Evolutionary conservation across 2,113 vertebrate genomes (phyloP).

Genomic region (Condylura cristata): DNA sequence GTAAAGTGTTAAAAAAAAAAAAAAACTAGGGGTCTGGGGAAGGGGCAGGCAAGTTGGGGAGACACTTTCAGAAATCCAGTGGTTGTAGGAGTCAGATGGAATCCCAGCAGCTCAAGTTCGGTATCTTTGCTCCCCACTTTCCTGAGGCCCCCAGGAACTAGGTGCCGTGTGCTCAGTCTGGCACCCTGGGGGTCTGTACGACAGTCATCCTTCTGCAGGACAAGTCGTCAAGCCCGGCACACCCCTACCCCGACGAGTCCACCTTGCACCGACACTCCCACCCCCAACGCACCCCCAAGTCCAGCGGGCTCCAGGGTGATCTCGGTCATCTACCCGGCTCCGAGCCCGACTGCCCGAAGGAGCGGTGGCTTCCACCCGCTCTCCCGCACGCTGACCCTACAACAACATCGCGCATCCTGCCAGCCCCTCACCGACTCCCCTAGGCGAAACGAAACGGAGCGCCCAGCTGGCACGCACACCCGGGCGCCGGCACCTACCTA

Average conservation of each 20-base stretch:
- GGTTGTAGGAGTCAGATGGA: not conserved
- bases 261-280: slow-evolving; percentile 14
- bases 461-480: not conserved
- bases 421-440: not conserved
- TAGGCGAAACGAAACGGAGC: not conserved
- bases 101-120: not conserved
- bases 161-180: not conserved
- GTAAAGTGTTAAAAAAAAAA: not conserved
- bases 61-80: slow-evolving; percentile 15
- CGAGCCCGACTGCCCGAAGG: not conserved
- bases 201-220: not conserved
- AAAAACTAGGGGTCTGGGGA: not conserved
- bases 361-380: not conserved
- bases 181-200: not conserved
- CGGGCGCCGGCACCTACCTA: slow-evolving; percentile 43
- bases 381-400: not conserved
- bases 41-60: not conserved
- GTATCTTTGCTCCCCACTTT: not conserved
- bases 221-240: not conserved
- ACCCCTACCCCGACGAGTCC: not conserved
- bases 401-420: not conserved
- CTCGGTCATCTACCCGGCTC: not conserved
- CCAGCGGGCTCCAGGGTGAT: not conserved
- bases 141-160: not conserved
- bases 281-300: not conserved